These are phyloP conservation scores for Lasius platythorax DNA, from an alignment of 2,888 invertebrate species.

Conservation along the genomic window DNA sequence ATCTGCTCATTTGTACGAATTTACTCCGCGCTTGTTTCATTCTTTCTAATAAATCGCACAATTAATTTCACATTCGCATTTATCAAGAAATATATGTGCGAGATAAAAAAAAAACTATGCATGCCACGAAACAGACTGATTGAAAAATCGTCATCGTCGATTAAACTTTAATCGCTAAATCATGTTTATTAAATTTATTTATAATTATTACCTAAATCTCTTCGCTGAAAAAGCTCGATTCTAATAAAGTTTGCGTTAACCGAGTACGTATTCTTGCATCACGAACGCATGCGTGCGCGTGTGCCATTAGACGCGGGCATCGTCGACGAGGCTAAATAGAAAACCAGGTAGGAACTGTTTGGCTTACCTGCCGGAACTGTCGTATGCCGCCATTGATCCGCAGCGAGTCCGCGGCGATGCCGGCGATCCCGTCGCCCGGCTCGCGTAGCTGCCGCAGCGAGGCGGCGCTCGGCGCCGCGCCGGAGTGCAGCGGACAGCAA, in stretches of 20 bases:
- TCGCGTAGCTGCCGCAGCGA: constrained; percentile 95
- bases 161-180: neutral
- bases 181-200: neutral
- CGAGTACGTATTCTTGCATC: constrained; percentile 32
- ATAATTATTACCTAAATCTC: too few relatives aligned
- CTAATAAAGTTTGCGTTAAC: neutral
- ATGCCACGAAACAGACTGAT: too few relatives aligned
- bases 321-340: neutral
- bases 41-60: too few relatives aligned
- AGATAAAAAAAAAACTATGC: neutral
- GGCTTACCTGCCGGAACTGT: constrained; percentile 96
- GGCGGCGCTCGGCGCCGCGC: constrained; percentile 91
- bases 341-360: neutral
- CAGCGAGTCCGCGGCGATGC: constrained; percentile 98
- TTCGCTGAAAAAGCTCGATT: neutral
- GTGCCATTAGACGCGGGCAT: neutral
- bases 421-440: constrained; percentile 95
- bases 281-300: neutral
- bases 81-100: neutral
- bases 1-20: neutral
- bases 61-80: neutral
- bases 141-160: neutral
- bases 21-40: neutral
- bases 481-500: constrained; percentile 87
- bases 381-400: constrained; percentile 98